Evolutionary conservation across 37 sponge, comb jelly and placozoan genomes (phyloP), one percentile per base, ranked within the genome.

Genomic region (Agelas oroides): DNA sequence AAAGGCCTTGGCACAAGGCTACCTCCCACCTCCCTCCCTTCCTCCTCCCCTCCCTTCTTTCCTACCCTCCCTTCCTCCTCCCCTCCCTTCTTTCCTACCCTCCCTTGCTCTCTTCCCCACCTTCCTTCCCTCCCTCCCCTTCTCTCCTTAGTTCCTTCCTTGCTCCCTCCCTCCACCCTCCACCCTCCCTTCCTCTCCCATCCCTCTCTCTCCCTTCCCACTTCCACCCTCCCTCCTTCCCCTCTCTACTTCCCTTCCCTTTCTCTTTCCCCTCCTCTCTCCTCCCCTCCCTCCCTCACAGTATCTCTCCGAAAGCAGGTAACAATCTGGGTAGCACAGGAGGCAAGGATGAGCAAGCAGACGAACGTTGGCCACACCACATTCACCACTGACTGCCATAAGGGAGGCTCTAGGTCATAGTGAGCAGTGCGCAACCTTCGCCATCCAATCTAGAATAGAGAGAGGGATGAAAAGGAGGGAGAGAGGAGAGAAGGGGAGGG

Each of bases 221-320:
- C 67, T 27, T 27, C n/a, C 28, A 0, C 0, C 2, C 28, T 27
- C 38, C 0, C 32, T 8, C 46, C 46, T 46, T 8, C 46, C 46
- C 8, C 8, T 8, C 46, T 8, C 46, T 46, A 3, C 46, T 8
- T 46, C 8, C 46, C 46, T 46, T 8, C 46, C 8, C 46, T 8
- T 46, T 8, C 46, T 12, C 46, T 8, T 8, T 8, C 34, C 55
- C 65, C 6, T 23, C n/a, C 31, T 25, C 38, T 38, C 81, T 5
- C 33, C 67, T 1, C 28, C 28, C 18, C 33, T 33, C 28, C 27
- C 33, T 24, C 8, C 46, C 46, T 79, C 63, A 92, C 93, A 18
- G 58, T 32, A 66, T 79, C 84, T 57, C 93, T 79, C 16, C 88
- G 24, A 71, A 92, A 88, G 77, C 93, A 92, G 54, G 68, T 75